Evolutionary conservation across 2,113 vertebrate genomes (phyloP).

Genomic region (Cynopterus brachyotis): DNA sequence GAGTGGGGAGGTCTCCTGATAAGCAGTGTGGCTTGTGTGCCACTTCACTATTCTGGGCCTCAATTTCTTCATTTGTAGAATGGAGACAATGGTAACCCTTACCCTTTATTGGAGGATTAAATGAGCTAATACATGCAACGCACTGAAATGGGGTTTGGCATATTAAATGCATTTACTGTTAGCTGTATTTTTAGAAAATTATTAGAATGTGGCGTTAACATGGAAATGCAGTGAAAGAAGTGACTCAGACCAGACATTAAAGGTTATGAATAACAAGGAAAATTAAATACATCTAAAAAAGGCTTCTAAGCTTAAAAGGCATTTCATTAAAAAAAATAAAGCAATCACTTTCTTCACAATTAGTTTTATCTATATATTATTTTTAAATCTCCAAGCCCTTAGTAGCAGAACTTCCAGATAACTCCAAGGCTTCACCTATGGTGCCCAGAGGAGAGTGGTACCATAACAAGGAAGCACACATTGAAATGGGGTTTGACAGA

Average conservation of each 20-base stretch:
- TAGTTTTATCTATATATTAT: neutral
- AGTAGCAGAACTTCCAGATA: neutral
- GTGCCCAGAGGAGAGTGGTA: neutral
- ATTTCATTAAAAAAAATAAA: neutral
- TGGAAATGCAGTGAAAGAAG: neutral
- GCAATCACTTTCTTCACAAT: neutral
- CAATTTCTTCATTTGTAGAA: neutral
- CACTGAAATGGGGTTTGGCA: neutral
- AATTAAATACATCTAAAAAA: neutral
- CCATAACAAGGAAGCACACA: neutral
- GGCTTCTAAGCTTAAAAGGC: neutral
- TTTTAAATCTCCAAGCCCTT: neutral
- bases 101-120: neutral
- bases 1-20: neutral
- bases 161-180: rapidly evolving
- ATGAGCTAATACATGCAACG: neutral
- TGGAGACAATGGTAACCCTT: neutral
- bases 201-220: neutral
- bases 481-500: neutral
- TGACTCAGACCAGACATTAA: neutral
- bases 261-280: neutral
- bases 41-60: neutral
- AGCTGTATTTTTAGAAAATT: neutral
- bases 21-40: rapidly evolving
- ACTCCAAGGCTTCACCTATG: neutral